phyloP scores from a whole-genome alignment of 2,113 vertebrate genomes.

The Paraplagusia blochii region DNA sequence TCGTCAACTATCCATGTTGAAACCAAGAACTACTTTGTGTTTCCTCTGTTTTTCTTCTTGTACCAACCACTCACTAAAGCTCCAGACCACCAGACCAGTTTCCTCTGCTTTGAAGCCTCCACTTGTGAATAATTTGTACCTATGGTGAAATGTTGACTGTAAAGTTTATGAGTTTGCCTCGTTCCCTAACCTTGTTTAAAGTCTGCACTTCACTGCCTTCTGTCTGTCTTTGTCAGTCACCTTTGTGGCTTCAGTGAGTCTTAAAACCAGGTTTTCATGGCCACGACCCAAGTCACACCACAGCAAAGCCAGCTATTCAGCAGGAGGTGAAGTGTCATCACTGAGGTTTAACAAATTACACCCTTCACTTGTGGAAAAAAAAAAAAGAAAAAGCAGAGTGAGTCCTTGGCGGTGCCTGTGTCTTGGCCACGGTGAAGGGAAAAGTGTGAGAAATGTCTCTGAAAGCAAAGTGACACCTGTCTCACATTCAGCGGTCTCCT shows the following conservation, averaged over 20 bases:
- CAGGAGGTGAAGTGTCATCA: constrained; percentile 49
- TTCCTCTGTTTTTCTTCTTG: not conserved
- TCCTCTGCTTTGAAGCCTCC: constrained; percentile 1
- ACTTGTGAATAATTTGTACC: constrained; percentile 1
- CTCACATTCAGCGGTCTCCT: constrained; percentile 26
- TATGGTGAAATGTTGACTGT: constrained; percentile 16
- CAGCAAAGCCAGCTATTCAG: constrained; percentile 29
- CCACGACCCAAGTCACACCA: constrained; percentile 31
- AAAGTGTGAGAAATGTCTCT: constrained; percentile 37
- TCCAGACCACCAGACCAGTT: not conserved
- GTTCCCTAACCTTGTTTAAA: constrained; percentile 1
- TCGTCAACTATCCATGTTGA: too few species aligned
- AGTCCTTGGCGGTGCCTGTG: constrained; percentile 27
- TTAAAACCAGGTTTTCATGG: constrained; percentile 41
- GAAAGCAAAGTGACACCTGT: constrained; percentile 58
- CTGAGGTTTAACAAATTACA: constrained; percentile 60
- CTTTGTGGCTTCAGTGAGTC: constrained; percentile 2
- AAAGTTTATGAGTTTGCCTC: constrained; percentile 25
- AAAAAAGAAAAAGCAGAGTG: constrained; percentile 28
- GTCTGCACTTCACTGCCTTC: not conserved
- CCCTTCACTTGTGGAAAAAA: constrained; percentile 45
- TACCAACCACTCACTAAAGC: not conserved
- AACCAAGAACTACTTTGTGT: too few species aligned
- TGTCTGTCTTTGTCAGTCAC: constrained; percentile 6
- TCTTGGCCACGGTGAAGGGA: constrained; percentile 16